Conservation (phyloP, 2,888 invertebrate species). For the Deilephila elpenor region DNA sequence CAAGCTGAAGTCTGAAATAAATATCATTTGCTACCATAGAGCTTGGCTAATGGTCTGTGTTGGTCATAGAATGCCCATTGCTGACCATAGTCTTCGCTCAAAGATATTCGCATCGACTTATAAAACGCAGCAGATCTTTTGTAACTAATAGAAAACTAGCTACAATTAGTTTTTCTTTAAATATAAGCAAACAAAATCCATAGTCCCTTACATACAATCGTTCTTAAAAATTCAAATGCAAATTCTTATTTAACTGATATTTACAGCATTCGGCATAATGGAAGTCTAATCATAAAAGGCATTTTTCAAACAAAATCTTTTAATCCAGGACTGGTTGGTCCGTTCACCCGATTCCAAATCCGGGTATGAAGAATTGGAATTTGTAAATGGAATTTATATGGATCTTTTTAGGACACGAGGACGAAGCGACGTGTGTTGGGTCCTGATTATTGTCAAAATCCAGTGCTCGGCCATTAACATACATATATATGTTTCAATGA, state of each 20-base stretch:
- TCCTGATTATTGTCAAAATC: conserved; percentile 13
- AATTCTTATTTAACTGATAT: not conserved
- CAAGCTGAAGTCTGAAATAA: no score
- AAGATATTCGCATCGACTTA: no score
- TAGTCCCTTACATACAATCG: no score
- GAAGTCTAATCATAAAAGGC: not conserved
- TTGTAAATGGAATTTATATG: conserved; percentile 23
- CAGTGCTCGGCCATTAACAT: not conserved
- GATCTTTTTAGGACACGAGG: conserved; percentile 19
- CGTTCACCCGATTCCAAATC: not conserved
- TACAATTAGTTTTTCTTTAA: no score
- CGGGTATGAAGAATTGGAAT: conserved; percentile 8
- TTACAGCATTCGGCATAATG: not conserved
- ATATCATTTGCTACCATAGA: no score
- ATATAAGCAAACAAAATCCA: no score
- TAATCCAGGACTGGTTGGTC: not conserved
- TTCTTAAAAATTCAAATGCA: no score
- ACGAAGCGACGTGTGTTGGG: conserved; percentile 19
- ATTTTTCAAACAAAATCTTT: not conserved
- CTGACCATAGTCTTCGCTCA: no score
- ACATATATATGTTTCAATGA: not conserved
- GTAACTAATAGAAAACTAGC: no score
- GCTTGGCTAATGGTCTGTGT: no score
- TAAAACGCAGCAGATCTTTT: no score
- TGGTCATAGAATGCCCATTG: no score